Percentiles rank a stretch among this genome's conserved stretches.
Evolutionary conservation across 2,888 invertebrate species (phyloP).

Genomic region (Meta bourneti): DNA sequence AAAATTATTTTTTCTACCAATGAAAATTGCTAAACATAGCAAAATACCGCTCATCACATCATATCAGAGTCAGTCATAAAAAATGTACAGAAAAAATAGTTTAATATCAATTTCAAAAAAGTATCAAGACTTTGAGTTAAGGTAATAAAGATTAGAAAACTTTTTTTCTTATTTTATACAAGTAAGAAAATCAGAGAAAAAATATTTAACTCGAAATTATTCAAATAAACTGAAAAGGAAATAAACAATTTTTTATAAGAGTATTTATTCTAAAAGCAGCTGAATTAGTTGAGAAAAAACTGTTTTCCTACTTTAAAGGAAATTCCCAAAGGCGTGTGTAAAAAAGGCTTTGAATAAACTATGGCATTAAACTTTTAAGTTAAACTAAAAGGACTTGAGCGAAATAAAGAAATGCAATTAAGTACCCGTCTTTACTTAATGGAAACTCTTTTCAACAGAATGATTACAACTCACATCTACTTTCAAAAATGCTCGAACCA

Average conservation of each 20-base stretch:
- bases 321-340: neutral
- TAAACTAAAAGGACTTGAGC: neutral
- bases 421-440: neutral
- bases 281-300: neutral
- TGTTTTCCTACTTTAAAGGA: neutral
- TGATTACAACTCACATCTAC: neutral
- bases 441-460: neutral
- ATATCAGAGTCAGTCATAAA: no score
- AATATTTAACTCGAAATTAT: neutral
- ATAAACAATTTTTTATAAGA: neutral
- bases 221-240: neutral
- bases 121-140: neutral
- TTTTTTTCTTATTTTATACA: neutral
- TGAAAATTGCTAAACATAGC: no score
- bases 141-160: neutral
- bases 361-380: neutral
- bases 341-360: neutral
- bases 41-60: no score
- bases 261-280: neutral
- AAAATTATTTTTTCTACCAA: no score
- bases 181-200: neutral
- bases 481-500: neutral
- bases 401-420: neutral
- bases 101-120: no score
- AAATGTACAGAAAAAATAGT: no score